Conservation (phyloP, 2,888 invertebrate genomes). For the Miltochrista miniata region DNA sequence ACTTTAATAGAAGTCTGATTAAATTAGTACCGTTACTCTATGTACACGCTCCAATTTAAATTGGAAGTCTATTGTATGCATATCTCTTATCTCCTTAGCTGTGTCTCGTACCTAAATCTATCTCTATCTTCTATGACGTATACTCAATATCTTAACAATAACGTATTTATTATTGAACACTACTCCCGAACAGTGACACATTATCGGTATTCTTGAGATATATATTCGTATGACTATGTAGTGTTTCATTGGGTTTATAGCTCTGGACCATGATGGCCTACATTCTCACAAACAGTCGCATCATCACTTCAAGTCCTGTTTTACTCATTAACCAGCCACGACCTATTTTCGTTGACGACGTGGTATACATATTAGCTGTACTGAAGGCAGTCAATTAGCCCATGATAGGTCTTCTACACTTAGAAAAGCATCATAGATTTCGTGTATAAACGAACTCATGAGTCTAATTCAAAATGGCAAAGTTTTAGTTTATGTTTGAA, state of each 20-base stretch:
- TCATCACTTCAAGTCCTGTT: conserved; percentile 42
- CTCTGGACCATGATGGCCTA: conserved; percentile 43
- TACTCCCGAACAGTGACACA: conserved; percentile 30
- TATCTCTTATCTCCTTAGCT: conserved; percentile 6
- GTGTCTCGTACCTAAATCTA: not conserved
- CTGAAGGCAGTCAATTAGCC: not conserved
- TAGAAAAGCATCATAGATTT: not conserved
- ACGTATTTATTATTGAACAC: conserved; percentile 15
- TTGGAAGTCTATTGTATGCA: conserved; percentile 13
- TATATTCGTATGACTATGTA: conserved; percentile 16
- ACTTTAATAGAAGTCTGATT: conserved; percentile 26
- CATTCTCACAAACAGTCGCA: conserved; percentile 27
- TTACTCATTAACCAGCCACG: conserved; percentile 28
- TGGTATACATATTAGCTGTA: not conserved
- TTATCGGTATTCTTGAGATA: conserved; percentile 33
- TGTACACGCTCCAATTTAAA: conserved; percentile 5
- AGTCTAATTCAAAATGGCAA: conserved; percentile 11
- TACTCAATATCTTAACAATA: conserved; percentile 10
- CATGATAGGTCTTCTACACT: too few species aligned
- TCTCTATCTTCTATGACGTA: conserved; percentile 3
- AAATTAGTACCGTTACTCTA: conserved; percentile 25
- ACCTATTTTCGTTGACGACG: conserved; percentile 22
- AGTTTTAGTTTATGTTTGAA: conserved; percentile 44
- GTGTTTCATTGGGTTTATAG: conserved; percentile 34
- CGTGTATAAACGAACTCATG: conserved; percentile 8